Percentiles rank a stretch among this genome's conserved stretches.
Evolutionary conservation across 2,113 vertebrate species (phyloP).

Genomic region (Carassius gibelio): DNA sequence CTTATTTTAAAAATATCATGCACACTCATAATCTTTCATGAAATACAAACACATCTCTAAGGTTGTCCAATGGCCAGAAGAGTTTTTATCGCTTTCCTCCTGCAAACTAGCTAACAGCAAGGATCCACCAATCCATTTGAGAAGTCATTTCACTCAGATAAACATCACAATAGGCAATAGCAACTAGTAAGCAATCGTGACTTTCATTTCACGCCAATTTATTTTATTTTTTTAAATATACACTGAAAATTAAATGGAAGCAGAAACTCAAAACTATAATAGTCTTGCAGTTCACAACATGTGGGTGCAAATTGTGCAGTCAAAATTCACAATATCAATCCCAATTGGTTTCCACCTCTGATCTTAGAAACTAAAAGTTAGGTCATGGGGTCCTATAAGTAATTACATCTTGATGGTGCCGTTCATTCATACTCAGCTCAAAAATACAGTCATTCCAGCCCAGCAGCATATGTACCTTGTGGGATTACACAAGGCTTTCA

Average conservation of each 20-base stretch:
- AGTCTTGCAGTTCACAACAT: neutral
- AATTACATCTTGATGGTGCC: neutral
- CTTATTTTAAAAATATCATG: too few relatives aligned
- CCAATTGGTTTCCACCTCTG: neutral
- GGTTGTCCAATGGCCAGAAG: neutral
- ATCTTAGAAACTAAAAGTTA: neutral
- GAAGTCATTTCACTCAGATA: too few relatives aligned
- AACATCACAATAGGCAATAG: too few relatives aligned
- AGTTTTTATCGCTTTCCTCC: neutral
- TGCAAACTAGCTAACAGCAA: neutral
- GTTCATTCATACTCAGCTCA: neutral
- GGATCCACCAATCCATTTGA: neutral
- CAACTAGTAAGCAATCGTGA: too few relatives aligned
- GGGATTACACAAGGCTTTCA: conserved; percentile 1
- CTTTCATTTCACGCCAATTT: too few relatives aligned
- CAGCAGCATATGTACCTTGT: neutral
- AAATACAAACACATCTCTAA: too few relatives aligned
- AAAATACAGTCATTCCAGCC: neutral
- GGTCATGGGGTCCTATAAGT: neutral
- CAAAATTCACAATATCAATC: neutral
- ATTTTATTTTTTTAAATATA: neutral
- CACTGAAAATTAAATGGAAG: neutral
- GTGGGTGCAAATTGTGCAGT: neutral
- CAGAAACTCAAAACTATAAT: neutral
- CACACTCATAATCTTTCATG: too few relatives aligned